A percentile compares a stretch with the other conserved stretches of the same genome.
Evolutionary conservation across 2,888 invertebrate genomes (phyloP).

Genomic region (Trissoscelio sp.): DNA sequence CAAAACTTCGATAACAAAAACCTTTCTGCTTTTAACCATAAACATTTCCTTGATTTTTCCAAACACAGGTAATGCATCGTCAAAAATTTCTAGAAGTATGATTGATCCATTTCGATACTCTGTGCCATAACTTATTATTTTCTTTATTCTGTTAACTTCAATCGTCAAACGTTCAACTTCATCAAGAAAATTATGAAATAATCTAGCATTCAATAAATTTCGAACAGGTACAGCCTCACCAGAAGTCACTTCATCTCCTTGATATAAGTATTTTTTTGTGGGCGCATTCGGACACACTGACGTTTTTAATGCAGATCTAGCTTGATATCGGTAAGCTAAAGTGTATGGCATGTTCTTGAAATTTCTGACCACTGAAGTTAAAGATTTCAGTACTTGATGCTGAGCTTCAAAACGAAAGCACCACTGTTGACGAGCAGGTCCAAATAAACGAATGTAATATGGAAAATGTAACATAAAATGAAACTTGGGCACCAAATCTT

Average conservation of each 20-base stretch:
- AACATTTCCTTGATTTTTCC: constrained; percentile 29
- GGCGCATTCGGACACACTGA: neutral
- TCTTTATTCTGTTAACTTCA: constrained; percentile 20
- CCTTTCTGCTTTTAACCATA: neutral
- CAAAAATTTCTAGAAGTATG: constrained; percentile 28
- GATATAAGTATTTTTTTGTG: constrained; percentile 23
- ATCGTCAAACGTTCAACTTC: constrained; percentile 12
- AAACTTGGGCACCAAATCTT: constrained; percentile 62
- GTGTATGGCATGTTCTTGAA: constrained; percentile 59
- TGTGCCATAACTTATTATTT: constrained; percentile 31
- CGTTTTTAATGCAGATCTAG: constrained; percentile 45
- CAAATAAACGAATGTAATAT: constrained; percentile 62
- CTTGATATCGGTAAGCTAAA: constrained; percentile 68
- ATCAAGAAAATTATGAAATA: constrained; percentile 36
- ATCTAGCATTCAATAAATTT: constrained; percentile 36
- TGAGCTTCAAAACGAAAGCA: constrained; percentile 68
- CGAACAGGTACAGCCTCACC: constrained; percentile 19
- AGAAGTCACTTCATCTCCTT: constrained; percentile 21
- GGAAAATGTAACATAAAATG: constrained; percentile 68
- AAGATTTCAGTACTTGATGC: constrained; percentile 67
- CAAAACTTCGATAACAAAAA: neutral
- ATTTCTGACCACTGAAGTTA: constrained; percentile 63
- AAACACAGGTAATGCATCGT: constrained; percentile 25
- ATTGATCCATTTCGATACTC: constrained; percentile 16
- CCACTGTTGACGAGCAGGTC: constrained; percentile 66